A percentile compares a stretch with the other conserved stretches of the same genome.
Evolutionary conservation across 1,140 invertebrate species (phyloP).

Genomic region (Drosophila eugracilis): DNA sequence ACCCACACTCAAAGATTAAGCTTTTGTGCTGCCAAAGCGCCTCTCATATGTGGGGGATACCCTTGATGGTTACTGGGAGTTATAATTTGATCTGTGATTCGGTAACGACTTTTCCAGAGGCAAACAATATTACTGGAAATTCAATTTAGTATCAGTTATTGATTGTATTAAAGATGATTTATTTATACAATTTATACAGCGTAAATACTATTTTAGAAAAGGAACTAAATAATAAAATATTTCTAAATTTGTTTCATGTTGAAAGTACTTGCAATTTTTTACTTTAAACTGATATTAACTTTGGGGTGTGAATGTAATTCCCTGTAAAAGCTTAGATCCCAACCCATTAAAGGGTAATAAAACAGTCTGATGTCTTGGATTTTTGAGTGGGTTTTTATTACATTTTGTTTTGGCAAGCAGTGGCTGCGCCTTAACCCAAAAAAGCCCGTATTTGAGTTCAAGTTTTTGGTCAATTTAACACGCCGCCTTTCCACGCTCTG

Average conservation of each 20-base stretch:
- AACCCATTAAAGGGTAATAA: slow-evolving; percentile 8
- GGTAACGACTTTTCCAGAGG: too few relatives aligned
- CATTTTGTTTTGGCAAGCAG: slow-evolving; percentile 19
- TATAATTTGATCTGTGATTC: neutral
- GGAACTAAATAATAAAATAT: too few relatives aligned
- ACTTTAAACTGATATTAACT: too few relatives aligned
- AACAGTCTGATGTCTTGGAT: neutral
- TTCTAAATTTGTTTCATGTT: too few relatives aligned
- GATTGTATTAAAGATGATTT: too few relatives aligned
- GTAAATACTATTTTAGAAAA: too few relatives aligned
- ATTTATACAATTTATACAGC: too few relatives aligned
- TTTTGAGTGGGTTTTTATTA: neutral
- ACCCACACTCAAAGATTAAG: neutral
- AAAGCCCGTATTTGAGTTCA: slow-evolving; percentile 41
- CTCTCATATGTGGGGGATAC: slow-evolving; percentile 11
- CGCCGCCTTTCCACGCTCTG: slow-evolving; percentile 48
- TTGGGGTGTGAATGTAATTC: neutral
- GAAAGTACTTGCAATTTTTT: too few relatives aligned
- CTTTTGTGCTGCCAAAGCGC: slow-evolving; percentile 24
- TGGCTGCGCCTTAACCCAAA: slow-evolving; percentile 32
- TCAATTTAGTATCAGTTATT: too few relatives aligned
- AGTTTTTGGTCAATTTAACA: slow-evolving; percentile 60
- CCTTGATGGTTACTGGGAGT: neutral
- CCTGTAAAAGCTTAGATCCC: neutral
- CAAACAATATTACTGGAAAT: too few relatives aligned